phyloP scores from a whole-genome alignment of 1,140 invertebrate genomes.

The Tribolium castaneum region DNA sequence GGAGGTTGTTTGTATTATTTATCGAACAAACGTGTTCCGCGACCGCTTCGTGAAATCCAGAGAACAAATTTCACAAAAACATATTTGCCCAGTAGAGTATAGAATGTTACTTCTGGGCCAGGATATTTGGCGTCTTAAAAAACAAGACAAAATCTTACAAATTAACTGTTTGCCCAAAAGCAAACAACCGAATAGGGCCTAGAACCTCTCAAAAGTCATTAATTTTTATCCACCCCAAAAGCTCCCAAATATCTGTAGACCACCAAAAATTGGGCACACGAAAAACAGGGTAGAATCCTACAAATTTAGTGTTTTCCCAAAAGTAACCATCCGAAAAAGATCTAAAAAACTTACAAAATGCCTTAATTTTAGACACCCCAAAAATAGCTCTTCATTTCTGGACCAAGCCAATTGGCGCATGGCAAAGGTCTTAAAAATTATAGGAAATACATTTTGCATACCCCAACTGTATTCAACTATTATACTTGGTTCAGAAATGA shows the following conservation, averaged over 20 bases:
- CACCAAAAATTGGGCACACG: conserved; percentile 33
- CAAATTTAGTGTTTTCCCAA: too few species aligned
- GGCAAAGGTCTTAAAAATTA: neutral
- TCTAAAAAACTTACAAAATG: too few species aligned
- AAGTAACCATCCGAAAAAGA: too few species aligned
- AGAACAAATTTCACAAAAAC: neutral
- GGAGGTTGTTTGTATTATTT: neutral
- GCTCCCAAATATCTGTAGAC: conserved; percentile 27
- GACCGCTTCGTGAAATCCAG: neutral
- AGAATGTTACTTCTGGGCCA: conserved; percentile 24
- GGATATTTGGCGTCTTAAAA: conserved; percentile 34
- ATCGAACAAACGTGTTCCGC: neutral
- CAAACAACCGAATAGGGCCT: too few species aligned
- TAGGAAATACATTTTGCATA: too few species aligned
- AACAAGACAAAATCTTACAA: neutral
- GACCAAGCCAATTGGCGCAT: neutral
- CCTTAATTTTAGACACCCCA: neutral
- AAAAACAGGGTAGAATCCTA: neutral
- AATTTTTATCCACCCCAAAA: too few species aligned
- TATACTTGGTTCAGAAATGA: too few species aligned
- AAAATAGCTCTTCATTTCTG: neutral
- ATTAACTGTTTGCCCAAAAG: too few species aligned
- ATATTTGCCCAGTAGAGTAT: neutral
- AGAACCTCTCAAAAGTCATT: too few species aligned
- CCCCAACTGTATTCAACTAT: too few species aligned